Conservation (phyloP, 2,113 vertebrate species). For the Sinocyclocheilus anshuiensis region DNA sequence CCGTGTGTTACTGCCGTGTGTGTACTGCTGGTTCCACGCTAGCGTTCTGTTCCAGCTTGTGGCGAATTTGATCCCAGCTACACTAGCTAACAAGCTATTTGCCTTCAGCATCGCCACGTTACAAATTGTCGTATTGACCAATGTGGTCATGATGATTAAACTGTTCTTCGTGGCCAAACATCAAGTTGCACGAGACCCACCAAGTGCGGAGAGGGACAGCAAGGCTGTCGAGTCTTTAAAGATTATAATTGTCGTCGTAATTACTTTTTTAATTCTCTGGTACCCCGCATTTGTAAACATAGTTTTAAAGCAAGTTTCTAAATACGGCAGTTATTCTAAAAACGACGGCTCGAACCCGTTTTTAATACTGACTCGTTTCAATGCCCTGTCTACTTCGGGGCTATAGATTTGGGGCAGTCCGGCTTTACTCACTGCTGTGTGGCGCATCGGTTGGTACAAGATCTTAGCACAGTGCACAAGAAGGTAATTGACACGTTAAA, state of each 20-base stretch:
- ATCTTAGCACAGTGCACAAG: neutral
- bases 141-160: slow-evolving; percentile 72
- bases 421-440: slow-evolving; percentile 65
- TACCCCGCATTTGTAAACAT: no score
- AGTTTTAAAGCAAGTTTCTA: no score
- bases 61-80: slow-evolving; percentile 67
- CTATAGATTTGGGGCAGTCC: slow-evolving; percentile 76
- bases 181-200: slow-evolving; percentile 69
- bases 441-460: slow-evolving; percentile 61
- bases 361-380: slow-evolving; percentile 70
- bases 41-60: slow-evolving; percentile 64
- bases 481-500: neutral
- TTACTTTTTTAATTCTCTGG: no score
- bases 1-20: slow-evolving; percentile 66
- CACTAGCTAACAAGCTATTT: slow-evolving; percentile 68
- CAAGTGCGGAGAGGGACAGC: slow-evolving; percentile 64
- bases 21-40: slow-evolving; percentile 73
- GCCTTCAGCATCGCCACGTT: slow-evolving; percentile 71
- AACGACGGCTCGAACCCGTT: slow-evolving; percentile 75
- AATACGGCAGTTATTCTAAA: slow-evolving; percentile 53
- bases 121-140: slow-evolving; percentile 69
- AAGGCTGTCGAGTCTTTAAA: slow-evolving; percentile 70
- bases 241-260: no score
- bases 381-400: slow-evolving; percentile 69
- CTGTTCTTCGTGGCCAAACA: slow-evolving; percentile 70